Percentiles rank a stretch among this genome's conserved stretches.
phyloP scores from a whole-genome alignment of 2,797 vertebrate genomes.

The Sebastes trivittatus region DNA sequence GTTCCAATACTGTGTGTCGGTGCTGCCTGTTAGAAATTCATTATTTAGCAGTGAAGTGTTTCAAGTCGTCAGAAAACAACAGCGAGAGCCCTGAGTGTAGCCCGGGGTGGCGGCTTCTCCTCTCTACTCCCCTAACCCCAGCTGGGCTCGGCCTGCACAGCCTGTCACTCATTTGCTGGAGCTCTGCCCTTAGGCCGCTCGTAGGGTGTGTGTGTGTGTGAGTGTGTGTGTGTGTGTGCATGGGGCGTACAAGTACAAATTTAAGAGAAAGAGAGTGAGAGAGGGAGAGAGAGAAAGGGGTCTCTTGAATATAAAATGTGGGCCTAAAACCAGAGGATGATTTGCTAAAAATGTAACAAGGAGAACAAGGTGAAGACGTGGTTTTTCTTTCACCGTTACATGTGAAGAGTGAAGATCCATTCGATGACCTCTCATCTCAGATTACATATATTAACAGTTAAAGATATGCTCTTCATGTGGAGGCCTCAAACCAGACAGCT shows the following conservation, averaged over 20 bases:
- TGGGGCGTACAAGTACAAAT: constrained; percentile 25
- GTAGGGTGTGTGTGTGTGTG: constrained; percentile 29
- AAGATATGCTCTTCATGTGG: not conserved
- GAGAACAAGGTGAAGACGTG: constrained; percentile 31
- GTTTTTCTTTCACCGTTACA: not conserved
- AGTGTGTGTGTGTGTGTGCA: constrained; percentile 24
- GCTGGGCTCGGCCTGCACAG: constrained; percentile 79
- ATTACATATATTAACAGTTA: not conserved
- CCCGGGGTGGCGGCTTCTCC: constrained; percentile 77
- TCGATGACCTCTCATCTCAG: not conserved
- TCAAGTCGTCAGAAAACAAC: constrained; percentile 86
- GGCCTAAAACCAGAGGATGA: constrained; percentile 48
- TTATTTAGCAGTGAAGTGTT: constrained; percentile 88
- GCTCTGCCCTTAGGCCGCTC: constrained; percentile 73
- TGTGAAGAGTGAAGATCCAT: not conserved
- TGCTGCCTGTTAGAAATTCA: constrained; percentile 80
- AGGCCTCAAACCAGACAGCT: not conserved
- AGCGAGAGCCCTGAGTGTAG: constrained; percentile 80
- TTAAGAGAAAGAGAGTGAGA: constrained; percentile 2
- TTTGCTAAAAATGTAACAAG: constrained; percentile 52
- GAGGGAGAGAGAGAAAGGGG: constrained; percentile 21
- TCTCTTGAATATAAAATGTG: constrained; percentile 65
- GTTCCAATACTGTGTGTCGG: constrained; percentile 67
- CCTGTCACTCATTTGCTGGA: constrained; percentile 85
- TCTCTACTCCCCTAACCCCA: constrained; percentile 78